phyloP scores from a whole-genome alignment of 1,140 invertebrate genomes.

The Drosophila lini region DNA sequence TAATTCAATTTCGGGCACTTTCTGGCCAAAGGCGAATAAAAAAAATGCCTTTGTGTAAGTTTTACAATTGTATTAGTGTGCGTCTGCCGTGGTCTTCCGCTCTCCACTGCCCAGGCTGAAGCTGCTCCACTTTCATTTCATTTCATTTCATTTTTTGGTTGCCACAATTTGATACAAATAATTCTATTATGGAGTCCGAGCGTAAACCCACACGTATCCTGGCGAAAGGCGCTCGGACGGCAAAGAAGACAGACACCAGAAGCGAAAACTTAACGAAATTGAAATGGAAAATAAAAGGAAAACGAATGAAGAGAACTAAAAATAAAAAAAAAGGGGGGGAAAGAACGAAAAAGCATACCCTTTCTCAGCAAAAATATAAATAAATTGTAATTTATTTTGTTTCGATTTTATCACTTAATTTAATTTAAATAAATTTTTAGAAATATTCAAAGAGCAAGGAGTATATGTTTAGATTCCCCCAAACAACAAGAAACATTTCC shows the following conservation, averaged over 20 bases:
- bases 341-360: background rate
- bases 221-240: slow-evolving; percentile 8
- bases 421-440: background rate
- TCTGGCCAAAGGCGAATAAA: slow-evolving; percentile 48
- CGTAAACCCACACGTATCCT: slow-evolving; percentile 58
- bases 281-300: slow-evolving; percentile 54
- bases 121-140: slow-evolving; percentile 59
- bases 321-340: no score
- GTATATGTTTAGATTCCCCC: background rate
- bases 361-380: no score
- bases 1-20: slow-evolving; percentile 70
- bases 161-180: slow-evolving; percentile 77
- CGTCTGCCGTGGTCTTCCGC: slow-evolving; percentile 9
- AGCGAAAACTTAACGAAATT: slow-evolving; percentile 57
- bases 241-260: slow-evolving; percentile 19
- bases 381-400: background rate
- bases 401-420: background rate
- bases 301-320: slow-evolving; percentile 12
- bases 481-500: background rate
- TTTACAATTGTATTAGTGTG: slow-evolving; percentile 71
- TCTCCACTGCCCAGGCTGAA: background rate
- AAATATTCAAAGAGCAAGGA: background rate
- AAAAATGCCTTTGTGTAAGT: slow-evolving; percentile 66
- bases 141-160: slow-evolving; percentile 42
- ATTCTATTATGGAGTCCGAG: slow-evolving; percentile 67